Conservation (phyloP, 64 coral and sea anemone species). For the Astreopora myriophthalma region DNA sequence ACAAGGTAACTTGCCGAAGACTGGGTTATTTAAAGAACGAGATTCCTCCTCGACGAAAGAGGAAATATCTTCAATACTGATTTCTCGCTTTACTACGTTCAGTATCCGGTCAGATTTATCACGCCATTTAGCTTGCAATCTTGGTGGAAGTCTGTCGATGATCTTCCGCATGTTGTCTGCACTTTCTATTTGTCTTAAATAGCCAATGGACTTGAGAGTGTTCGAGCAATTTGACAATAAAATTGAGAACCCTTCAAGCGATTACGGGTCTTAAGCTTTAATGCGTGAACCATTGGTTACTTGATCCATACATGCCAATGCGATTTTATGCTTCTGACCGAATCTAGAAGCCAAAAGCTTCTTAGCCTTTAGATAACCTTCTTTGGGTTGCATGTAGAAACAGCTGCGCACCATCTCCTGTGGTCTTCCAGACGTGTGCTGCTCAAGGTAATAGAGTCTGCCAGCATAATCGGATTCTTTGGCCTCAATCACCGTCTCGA, state of each 20-base stretch:
- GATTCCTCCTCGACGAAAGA: conserved; percentile 27
- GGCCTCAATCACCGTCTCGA: conserved; percentile 48
- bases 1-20: conserved; percentile 22
- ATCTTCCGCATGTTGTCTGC: conserved; percentile 61
- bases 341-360: conserved; percentile 19
- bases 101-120: conserved; percentile 18
- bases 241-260: conserved; percentile 59
- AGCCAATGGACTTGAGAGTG: conserved; percentile 50
- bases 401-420: conserved; percentile 16
- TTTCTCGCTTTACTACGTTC: not conserved
- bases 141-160: conserved; percentile 8
- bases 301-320: conserved; percentile 43
- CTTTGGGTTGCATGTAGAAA: not conserved
- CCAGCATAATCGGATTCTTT: not conserved
- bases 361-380: conserved; percentile 33
- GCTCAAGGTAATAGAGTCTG: conserved; percentile 33
- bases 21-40: conserved; percentile 20
- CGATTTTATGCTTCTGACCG: conserved; percentile 40
- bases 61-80: conserved; percentile 50
- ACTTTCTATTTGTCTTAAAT: conserved; percentile 37
- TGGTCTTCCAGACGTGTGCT: conserved; percentile 11
- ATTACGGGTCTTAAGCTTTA: conserved; percentile 43
- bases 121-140: conserved; percentile 28
- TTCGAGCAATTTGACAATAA: conserved; percentile 26
- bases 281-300: conserved; percentile 19